Percentiles rank a stretch among this genome's conserved stretches.
These are phyloP conservation scores for Cichladusa arquata DNA, from an alignment of 2,113 vertebrate species.

Conservation along the genomic window DNA sequence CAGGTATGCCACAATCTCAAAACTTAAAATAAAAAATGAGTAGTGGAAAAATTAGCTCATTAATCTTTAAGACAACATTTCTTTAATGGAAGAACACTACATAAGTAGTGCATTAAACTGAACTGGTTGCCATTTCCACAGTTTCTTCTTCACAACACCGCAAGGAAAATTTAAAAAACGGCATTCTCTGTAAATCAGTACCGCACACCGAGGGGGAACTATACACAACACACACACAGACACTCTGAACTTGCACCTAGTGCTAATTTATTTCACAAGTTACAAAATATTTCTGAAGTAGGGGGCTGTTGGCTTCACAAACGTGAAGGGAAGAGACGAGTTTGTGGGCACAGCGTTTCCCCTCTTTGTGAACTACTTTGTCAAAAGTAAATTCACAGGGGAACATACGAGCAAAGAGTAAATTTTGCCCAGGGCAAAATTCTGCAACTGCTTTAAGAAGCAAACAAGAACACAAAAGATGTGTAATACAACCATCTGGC, in stretches of 20 bases:
- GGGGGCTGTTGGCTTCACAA: slow-evolving; percentile 64
- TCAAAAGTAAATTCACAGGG: slow-evolving; percentile 74
- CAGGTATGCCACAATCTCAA: slow-evolving; percentile 39
- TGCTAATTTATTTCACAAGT: slow-evolving; percentile 65
- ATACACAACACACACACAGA: not conserved
- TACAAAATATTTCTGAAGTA: slow-evolving; percentile 63
- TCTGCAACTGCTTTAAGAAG: slow-evolving; percentile 80
- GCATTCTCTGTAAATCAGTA: not conserved
- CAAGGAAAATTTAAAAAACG: not conserved
- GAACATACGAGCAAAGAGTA: slow-evolving; percentile 70
- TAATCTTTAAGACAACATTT: slow-evolving; percentile 55
- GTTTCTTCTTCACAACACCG: slow-evolving; percentile 1
- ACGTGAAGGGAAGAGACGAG: slow-evolving; percentile 28
- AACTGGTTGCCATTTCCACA: slow-evolving; percentile 13
- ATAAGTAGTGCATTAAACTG: not conserved
- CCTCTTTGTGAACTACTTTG: slow-evolving; percentile 62
- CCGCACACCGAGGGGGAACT: not conserved
- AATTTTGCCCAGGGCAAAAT: slow-evolving; percentile 77
- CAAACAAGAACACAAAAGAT: slow-evolving; percentile 78
- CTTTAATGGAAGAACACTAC: slow-evolving; percentile 24
- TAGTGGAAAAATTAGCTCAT: slow-evolving; percentile 56
- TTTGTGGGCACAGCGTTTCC: slow-evolving; percentile 16
- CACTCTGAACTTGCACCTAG: slow-evolving; percentile 25
- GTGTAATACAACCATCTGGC: slow-evolving; percentile 75
- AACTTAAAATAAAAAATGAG: slow-evolving; percentile 1